These are phyloP conservation scores for Autographa gamma DNA, from an alignment of 2,888 invertebrate species.

Conservation along the genomic window DNA sequence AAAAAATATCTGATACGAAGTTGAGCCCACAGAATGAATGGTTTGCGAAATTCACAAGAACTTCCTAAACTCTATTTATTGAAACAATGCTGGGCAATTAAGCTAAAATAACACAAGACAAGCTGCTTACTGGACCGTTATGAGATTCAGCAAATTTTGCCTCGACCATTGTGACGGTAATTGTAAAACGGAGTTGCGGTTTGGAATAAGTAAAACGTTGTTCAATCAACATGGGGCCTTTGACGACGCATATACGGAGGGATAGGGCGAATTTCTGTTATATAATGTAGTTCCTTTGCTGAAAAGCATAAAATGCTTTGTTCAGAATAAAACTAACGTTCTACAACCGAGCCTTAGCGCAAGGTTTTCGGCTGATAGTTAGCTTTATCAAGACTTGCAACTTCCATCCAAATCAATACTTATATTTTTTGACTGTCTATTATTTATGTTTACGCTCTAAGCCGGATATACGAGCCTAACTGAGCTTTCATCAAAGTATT, in stretches of 20 bases:
- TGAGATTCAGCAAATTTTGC: constrained; percentile 15
- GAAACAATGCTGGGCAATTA: constrained; percentile 19
- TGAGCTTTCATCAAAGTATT: too few species aligned
- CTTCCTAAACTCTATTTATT: constrained; percentile 20
- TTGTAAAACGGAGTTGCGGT: constrained; percentile 12
- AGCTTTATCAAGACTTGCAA: too few species aligned
- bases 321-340: too few species aligned
- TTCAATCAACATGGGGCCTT: background rate
- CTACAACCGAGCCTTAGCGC: too few species aligned
- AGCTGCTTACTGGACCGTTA: constrained; percentile 13
- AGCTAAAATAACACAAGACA: constrained; percentile 9
- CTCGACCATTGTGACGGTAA: constrained; percentile 6
- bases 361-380: too few species aligned
- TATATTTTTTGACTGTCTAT: too few species aligned
- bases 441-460: too few species aligned
- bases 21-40: constrained; percentile 1
- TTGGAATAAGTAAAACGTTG: background rate
- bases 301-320: too few species aligned
- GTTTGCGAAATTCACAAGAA: constrained; percentile 17
- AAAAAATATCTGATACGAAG: background rate
- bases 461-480: too few species aligned
- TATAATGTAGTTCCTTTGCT: background rate
- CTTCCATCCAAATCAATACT: too few species aligned
- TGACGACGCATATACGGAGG: background rate
- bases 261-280: background rate